Evolutionary conservation across 2,113 vertebrate species (phyloP).

Genomic region (Odocoileus hemionus): DNA sequence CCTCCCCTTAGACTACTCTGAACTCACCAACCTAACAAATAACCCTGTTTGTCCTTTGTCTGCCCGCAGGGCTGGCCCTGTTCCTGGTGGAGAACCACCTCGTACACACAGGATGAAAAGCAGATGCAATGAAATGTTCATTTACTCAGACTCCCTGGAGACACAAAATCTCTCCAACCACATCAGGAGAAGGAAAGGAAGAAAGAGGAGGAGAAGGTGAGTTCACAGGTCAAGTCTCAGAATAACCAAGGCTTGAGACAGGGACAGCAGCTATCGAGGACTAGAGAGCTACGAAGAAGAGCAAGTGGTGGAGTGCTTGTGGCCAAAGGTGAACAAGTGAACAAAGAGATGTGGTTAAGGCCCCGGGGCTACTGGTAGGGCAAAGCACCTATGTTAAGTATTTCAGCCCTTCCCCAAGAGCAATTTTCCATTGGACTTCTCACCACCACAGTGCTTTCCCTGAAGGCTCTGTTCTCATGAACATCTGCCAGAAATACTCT

Average conservation of each 20-base stretch:
- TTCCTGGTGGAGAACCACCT: not conserved
- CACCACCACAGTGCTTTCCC: not conserved
- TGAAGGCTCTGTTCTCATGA: not conserved
- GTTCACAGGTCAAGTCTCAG: not conserved
- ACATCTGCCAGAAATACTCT: not conserved
- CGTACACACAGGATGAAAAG: not conserved
- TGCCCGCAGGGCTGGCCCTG: not conserved
- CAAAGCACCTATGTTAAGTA: not conserved
- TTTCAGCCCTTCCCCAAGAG: not conserved
- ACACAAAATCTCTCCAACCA: slow-evolving; percentile 6
- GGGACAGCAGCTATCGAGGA: not conserved
- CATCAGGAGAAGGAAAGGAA: not conserved
- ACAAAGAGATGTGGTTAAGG: not conserved
- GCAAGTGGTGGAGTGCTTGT: not conserved
- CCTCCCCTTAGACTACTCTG: not conserved
- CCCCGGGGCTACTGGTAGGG: not conserved
- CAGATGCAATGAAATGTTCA: not conserved
- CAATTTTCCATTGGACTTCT: not conserved
- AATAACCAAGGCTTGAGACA: not conserved
- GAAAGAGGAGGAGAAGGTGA: not conserved
- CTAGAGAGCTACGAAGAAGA: not conserved
- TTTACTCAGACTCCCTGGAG: not conserved
- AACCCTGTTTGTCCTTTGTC: not conserved
- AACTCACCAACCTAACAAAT: not conserved
- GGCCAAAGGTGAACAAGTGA: not conserved